These are phyloP conservation scores for Trissolcus basalis DNA, from an alignment of 1,140 invertebrate species.

Conservation along the genomic window DNA sequence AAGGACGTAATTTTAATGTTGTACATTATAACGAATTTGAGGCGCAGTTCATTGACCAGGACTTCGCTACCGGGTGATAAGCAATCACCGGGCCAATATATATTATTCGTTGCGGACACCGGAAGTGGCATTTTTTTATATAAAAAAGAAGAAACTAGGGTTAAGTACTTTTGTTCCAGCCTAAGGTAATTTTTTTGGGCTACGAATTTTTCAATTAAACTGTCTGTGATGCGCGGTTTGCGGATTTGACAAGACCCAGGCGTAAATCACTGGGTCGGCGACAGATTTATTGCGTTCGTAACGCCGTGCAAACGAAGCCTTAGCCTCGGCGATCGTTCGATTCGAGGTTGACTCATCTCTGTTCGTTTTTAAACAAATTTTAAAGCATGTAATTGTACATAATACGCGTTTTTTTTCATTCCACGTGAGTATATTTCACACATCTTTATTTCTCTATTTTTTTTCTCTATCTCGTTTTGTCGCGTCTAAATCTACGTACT, in stretches of 20 bases:
- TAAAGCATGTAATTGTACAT: slow-evolving; percentile 40
- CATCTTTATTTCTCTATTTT: too few relatives aligned
- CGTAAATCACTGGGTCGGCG: not conserved
- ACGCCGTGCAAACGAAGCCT: slow-evolving; percentile 50
- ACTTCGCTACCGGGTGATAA: slow-evolving; percentile 17
- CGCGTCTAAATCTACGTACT: too few relatives aligned
- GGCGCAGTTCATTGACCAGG: slow-evolving; percentile 32
- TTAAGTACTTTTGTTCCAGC: slow-evolving; percentile 71
- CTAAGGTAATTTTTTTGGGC: slow-evolving; percentile 38
- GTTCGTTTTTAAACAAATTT: slow-evolving; percentile 43
- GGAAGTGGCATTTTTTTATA: slow-evolving; percentile 66
- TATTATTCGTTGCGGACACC: slow-evolving; percentile 30
- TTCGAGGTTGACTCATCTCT: slow-evolving; percentile 30
- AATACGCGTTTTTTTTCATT: slow-evolving; percentile 38
- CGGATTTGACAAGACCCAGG: slow-evolving; percentile 15
- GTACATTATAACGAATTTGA: slow-evolving; percentile 53
- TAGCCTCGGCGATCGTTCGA: slow-evolving; percentile 33
- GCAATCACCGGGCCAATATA: slow-evolving; percentile 13
- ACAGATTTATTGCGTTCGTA: slow-evolving; percentile 14
- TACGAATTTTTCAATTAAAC: slow-evolving; percentile 59
- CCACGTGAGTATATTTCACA: slow-evolving; percentile 7
- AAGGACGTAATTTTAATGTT: slow-evolving; percentile 53
- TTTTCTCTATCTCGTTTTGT: too few relatives aligned
- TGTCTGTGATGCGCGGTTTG: slow-evolving; percentile 68
- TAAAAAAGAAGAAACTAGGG: slow-evolving; percentile 62